Conservation (phyloP, 2,113 vertebrate species). For the Pao palembangensis region DNA sequence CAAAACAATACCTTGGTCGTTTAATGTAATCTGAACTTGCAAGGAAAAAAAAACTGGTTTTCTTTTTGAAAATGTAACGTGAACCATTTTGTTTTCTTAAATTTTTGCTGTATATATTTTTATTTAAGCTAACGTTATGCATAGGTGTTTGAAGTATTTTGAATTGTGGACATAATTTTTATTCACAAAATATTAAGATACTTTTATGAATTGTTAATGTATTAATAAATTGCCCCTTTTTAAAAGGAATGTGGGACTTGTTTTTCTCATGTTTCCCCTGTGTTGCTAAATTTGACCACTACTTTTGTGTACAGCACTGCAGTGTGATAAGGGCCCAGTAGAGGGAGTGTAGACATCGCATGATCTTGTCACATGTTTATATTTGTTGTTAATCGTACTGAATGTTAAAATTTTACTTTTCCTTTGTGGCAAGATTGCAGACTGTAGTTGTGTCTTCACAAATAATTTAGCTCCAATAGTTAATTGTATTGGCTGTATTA, state of each 20-base stretch:
- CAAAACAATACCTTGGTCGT: conserved; percentile 9
- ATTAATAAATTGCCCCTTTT: conserved; percentile 58
- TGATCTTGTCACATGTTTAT: conserved; percentile 14
- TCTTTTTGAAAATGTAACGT: conserved; percentile 12
- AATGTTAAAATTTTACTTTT: neutral
- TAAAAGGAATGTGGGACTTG: neutral
- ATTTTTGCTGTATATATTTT: conserved; percentile 38
- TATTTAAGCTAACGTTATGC: conserved; percentile 32
- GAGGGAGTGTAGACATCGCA: conserved; percentile 62
- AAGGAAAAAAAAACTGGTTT: conserved; percentile 35
- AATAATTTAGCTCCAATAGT: no score
- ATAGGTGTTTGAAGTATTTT: conserved; percentile 6
- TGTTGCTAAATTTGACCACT: neutral
- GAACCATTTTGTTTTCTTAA: conserved; percentile 42
- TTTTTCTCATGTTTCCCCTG: no score
- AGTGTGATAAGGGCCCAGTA: conserved; percentile 53
- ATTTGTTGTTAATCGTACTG: neutral
- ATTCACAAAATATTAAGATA: conserved; percentile 35
- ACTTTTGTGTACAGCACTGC: conserved; percentile 15
- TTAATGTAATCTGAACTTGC: conserved; percentile 23
- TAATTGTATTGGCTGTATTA: no score
- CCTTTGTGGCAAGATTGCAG: neutral
- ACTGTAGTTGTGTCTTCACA: neutral
- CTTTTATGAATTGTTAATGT: conserved; percentile 48
- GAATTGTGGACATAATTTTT: conserved; percentile 1